Conservation (phyloP, 1,140 invertebrate species). For the Drosophila melanica region DNA sequence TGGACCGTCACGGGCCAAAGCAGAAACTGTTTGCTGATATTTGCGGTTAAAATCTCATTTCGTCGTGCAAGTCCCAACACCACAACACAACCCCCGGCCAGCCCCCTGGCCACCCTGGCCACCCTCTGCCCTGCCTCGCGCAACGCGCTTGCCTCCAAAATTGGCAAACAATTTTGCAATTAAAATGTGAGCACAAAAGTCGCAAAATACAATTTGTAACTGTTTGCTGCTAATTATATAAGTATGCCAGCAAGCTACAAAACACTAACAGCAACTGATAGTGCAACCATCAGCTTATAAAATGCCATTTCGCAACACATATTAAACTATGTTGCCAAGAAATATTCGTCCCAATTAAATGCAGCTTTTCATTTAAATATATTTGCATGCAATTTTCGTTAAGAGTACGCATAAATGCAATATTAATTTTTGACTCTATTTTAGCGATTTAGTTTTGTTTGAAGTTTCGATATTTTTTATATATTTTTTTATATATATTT, state of each 20-base stretch:
- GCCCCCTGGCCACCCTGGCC: no score
- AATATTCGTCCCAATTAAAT: no score
- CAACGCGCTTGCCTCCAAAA: conserved; percentile 26
- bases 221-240: conserved; percentile 39
- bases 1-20: conserved; percentile 63
- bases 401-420: no score
- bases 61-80: conserved; percentile 29
- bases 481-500: no score
- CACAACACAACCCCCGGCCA: conserved; percentile 15
- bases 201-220: conserved; percentile 44
- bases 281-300: neutral
- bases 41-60: conserved; percentile 78
- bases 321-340: no score
- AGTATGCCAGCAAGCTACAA: neutral
- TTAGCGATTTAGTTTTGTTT: no score
- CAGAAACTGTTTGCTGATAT: conserved; percentile 76
- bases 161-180: conserved; percentile 46
- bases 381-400: no score
- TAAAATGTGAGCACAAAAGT: conserved; percentile 51
- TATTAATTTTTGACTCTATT: neutral
- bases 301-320: neutral
- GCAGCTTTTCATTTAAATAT: no score
- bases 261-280: neutral
- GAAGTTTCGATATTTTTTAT: no score
- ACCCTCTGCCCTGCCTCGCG: neutral